Base-by-base conservation (phyloP, 2,113 vertebrate genomes). In the Dipodomys ordii region DNA sequence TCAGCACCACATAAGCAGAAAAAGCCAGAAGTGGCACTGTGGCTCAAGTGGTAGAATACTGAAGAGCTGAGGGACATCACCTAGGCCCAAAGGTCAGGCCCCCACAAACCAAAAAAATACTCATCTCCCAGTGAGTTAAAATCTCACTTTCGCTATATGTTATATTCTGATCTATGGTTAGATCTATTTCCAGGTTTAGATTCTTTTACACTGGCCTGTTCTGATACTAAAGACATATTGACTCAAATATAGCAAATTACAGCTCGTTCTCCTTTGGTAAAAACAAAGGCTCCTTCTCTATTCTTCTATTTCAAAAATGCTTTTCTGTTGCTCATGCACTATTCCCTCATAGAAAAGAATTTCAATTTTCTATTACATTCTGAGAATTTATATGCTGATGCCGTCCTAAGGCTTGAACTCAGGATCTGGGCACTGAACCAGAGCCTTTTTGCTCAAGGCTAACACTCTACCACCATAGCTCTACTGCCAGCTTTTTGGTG, bases 71-170 rank as follows among this genome's bases (percentile, higher is more conserved):
- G 39, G 39, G 39, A 39, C 39, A 35, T 35, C 35, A 35, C 35
- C 35, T 35, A 35, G 35, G 35, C 39, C 39, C 39, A 39, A 39
- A 39, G 39, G 39, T 39, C 39, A 39, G 39, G 39, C 39, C 39
- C 39, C 39, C 39, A 39, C 39, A 39, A 39, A 39, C 39, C 35
- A 39, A 39, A 39, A 39, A 91, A 68, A 1, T 28, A 69, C 67
- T 60, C 88, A 77, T 95, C 93, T 94, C n/a, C 83, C 84, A 83
- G 30, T 88, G 28, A 96, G 73, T 76, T 92, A 97, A 96, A 95
- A 95, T 94, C 87, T 28, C 65, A 90, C 82, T 46, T 95, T 92
- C 71, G 71, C 72, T 82, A 23, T 92, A 93, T 95, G 93, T 92
- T 92, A 94, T 86, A n/a, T 86, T 93, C 32, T 85, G 19, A 82